phyloP scores from a whole-genome alignment of 2,113 vertebrate species.

The Dipodomys merriami region DNA sequence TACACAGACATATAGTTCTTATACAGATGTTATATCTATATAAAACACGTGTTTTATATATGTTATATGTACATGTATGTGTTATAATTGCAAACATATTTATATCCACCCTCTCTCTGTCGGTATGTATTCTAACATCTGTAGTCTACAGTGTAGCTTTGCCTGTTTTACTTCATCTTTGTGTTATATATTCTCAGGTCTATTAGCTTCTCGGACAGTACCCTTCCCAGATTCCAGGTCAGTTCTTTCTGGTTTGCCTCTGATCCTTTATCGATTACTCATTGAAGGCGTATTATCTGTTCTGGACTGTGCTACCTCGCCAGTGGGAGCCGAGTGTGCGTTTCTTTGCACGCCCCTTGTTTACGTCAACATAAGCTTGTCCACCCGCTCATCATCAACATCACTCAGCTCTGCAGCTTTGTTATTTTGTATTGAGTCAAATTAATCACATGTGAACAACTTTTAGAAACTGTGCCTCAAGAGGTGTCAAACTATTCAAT shows the following conservation, averaged over 20 bases:
- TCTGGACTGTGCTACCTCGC: not conserved
- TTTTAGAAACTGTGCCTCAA: constrained; percentile 86
- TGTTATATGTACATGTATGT: too few relatives aligned
- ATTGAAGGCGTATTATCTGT: not conserved
- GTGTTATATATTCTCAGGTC: not conserved
- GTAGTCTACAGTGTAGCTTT: not conserved
- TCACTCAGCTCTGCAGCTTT: constrained; percentile 50
- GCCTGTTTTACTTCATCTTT: not conserved
- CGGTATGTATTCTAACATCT: not conserved
- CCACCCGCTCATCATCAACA: not conserved
- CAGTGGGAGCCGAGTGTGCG: too few relatives aligned
- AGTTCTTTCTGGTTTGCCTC: not conserved
- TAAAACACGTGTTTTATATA: too few relatives aligned
- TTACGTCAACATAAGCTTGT: not conserved
- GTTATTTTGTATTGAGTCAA: constrained; percentile 77
- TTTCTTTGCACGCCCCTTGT: too few relatives aligned
- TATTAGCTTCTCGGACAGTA: not conserved
- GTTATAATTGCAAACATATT: too few relatives aligned
- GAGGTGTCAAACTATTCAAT: constrained; percentile 89
- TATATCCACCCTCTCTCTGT: too few relatives aligned
- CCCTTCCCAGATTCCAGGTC: not conserved
- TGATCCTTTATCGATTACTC: not conserved
- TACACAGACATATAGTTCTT: too few relatives aligned
- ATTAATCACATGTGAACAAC: constrained; percentile 87
- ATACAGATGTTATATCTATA: too few relatives aligned